Conservation (phyloP, 2,888 invertebrate species). For the Pollenia amentaria region DNA sequence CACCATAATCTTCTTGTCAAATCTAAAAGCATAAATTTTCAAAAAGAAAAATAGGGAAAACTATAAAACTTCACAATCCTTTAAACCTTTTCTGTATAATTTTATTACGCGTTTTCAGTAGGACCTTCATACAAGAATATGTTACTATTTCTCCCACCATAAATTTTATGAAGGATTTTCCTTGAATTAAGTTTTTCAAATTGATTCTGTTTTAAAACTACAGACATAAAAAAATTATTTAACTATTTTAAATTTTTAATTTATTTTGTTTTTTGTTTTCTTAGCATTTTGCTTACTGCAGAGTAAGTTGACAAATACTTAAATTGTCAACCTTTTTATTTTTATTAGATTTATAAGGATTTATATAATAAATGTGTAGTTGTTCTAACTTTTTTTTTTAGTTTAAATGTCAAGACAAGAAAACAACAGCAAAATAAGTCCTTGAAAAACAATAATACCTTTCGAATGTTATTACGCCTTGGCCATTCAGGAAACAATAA, state of each 20-base stretch:
- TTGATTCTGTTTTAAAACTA: not conserved
- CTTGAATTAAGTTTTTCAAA: not conserved
- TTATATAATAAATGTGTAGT: slow-evolving; percentile 48
- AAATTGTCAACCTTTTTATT: slow-evolving; percentile 66
- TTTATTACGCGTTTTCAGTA: not conserved
- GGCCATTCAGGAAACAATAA: slow-evolving; percentile 46
- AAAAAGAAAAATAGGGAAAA: not conserved
- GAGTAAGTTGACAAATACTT: slow-evolving; percentile 62
- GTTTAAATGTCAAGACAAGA: not conserved
- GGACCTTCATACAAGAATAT: not conserved
- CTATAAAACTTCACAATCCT: not conserved
- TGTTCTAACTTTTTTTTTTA: not conserved
- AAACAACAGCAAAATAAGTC: slow-evolving; percentile 24
- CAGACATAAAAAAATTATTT: slow-evolving; percentile 24
- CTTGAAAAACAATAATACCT: slow-evolving; percentile 66
- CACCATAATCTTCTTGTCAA: too few species aligned
- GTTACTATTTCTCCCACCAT: too few species aligned
- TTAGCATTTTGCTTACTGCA: slow-evolving; percentile 21
- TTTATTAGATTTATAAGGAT: slow-evolving; percentile 66
- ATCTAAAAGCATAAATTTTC: not conserved
- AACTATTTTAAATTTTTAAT: slow-evolving; percentile 36
- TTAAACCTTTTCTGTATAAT: not conserved
- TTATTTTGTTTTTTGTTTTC: slow-evolving; percentile 7
- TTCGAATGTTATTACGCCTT: slow-evolving; percentile 50
- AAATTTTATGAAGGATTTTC: slow-evolving; percentile 1